Evolutionary conservation across 2,797 vertebrate species (phyloP).

Genomic region (Rhinichthys osculus): DNA sequence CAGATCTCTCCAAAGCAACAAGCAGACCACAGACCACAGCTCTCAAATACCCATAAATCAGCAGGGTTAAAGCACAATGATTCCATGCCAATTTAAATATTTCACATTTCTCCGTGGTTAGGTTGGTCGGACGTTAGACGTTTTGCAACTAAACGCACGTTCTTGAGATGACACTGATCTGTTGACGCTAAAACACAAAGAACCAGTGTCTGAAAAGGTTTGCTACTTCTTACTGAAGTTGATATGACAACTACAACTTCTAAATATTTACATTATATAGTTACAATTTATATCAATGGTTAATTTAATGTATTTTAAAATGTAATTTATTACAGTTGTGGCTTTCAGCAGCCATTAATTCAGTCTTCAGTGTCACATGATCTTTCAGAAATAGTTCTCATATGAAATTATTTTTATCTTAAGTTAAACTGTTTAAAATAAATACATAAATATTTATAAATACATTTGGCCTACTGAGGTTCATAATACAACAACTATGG

Average conservation of each 20-base stretch:
- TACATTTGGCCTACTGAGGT: not conserved
- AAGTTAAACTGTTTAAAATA: too few relatives aligned
- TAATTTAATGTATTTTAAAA: not conserved
- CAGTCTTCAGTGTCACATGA: not conserved
- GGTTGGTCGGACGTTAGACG: constrained; percentile 31
- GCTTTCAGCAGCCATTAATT: not conserved
- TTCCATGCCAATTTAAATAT: constrained; percentile 47
- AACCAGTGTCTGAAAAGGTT: constrained; percentile 19
- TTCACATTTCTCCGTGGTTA: constrained; percentile 48
- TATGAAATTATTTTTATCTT: too few relatives aligned
- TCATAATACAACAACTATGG: not conserved
- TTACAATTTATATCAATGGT: not conserved
- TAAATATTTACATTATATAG: not conserved
- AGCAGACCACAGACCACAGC: constrained; percentile 39
- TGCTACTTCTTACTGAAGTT: not conserved
- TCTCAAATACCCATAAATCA: constrained; percentile 45
- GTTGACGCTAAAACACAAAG: constrained; percentile 29
- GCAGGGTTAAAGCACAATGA: constrained; percentile 29
- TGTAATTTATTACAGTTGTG: not conserved
- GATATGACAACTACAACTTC: not conserved
- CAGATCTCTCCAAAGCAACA: constrained; percentile 37
- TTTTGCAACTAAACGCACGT: constrained; percentile 19
- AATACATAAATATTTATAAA: not conserved
- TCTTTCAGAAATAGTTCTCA: not conserved
- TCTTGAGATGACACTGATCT: constrained; percentile 37